These are phyloP conservation scores for Catharus ustulatus DNA, from an alignment of 2,797 vertebrate species.

Conservation along the genomic window DNA sequence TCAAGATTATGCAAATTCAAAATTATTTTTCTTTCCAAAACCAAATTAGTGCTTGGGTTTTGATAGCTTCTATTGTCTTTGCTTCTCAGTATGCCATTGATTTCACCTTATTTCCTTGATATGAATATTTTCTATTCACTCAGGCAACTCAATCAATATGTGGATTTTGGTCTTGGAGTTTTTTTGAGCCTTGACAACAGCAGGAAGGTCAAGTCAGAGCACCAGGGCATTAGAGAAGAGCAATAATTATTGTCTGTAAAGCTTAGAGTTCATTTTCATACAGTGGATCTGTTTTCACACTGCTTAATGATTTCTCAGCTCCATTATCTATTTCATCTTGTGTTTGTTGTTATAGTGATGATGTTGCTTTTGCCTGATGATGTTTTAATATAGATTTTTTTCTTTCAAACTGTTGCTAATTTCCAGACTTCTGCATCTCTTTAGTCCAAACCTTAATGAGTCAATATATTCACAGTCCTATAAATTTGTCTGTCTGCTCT, in stretches of 20 bases:
- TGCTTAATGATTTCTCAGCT: conserved; percentile 33
- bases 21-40: conserved; percentile 52
- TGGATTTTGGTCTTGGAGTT: neutral
- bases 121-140: neutral
- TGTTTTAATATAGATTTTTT: neutral
- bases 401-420: conserved; percentile 23
- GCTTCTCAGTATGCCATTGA: neutral
- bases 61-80: conserved; percentile 43
- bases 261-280: neutral
- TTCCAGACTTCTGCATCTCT: neutral
- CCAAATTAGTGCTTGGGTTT: conserved; percentile 14
- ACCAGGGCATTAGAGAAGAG: neutral
- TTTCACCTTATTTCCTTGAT: conserved; percentile 1
- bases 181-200: neutral
- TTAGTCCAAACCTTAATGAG: neutral
- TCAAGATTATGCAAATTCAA: conserved; percentile 42
- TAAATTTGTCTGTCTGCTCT: neutral
- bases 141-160: conserved; percentile 14
- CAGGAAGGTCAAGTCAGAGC: neutral
- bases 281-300: conserved; percentile 4
- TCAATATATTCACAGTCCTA: neutral
- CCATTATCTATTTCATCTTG: conserved; percentile 15
- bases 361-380: conserved; percentile 17
- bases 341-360: neutral
- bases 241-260: neutral